Conservation (phyloP, 2,113 vertebrate species). For the Anguilla rostrata region DNA sequence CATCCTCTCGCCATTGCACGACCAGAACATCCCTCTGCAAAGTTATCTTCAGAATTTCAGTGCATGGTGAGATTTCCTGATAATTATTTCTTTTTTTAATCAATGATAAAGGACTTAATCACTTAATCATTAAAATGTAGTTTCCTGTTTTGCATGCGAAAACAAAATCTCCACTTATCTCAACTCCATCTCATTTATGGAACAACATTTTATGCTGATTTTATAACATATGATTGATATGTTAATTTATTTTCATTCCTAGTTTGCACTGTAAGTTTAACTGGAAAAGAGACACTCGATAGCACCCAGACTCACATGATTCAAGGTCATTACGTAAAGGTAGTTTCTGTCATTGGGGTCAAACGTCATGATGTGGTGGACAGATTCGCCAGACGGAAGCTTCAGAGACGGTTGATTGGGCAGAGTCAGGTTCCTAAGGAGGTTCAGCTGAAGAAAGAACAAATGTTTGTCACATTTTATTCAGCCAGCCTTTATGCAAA, state of each 20-base stretch:
- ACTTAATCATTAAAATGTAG: background rate
- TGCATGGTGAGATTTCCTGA: background rate
- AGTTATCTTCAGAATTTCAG: background rate
- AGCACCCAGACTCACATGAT: slow-evolving; percentile 78
- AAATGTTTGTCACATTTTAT: slow-evolving; percentile 5
- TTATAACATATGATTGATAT: background rate
- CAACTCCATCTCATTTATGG: background rate
- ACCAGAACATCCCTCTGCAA: background rate
- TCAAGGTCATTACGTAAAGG: slow-evolving; percentile 93
- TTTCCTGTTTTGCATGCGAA: background rate
- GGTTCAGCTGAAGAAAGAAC: slow-evolving; percentile 74
- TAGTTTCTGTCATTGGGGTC: slow-evolving; percentile 86
- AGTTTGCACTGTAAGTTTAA: background rate
- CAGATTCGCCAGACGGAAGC: slow-evolving; percentile 79
- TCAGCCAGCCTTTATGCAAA: background rate
- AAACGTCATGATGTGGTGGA: slow-evolving; percentile 94
- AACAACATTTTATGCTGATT: background rate
- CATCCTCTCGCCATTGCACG: background rate
- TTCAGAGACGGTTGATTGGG: slow-evolving; percentile 77
- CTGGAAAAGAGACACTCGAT: background rate
- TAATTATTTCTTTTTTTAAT: background rate
- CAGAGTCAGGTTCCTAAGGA: slow-evolving; percentile 76
- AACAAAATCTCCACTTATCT: background rate
- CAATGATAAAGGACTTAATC: background rate
- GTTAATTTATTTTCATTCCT: background rate